Conservation (phyloP, 1,140 invertebrate species). For the Sarcophaga peregrina region DNA sequence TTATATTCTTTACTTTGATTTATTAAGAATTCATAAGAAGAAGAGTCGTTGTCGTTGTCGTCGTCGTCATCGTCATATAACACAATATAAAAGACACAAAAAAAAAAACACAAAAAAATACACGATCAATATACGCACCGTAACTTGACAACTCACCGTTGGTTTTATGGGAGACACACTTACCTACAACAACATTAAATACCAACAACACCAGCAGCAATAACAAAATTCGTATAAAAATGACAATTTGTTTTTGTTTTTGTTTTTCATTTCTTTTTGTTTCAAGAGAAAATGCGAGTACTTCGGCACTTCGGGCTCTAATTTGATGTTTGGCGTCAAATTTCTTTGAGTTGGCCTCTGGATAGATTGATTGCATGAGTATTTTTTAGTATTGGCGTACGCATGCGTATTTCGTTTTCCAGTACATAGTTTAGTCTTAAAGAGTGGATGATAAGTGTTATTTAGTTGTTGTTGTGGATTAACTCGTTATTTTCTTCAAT, state of each 20-base stretch:
- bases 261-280: too few relatives aligned
- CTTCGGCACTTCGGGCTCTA: background rate
- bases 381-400: conserved; percentile 4
- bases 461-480: background rate
- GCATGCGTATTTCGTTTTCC: background rate
- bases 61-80: conserved; percentile 22
- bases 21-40: conserved; percentile 66
- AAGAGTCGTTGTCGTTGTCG: conserved; percentile 43
- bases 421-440: background rate
- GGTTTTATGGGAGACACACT: background rate
- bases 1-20: conserved; percentile 67
- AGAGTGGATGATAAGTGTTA: conserved; percentile 5
- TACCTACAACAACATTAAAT: conserved; percentile 18
- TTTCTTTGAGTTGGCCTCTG: background rate
- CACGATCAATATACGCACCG: conserved; percentile 44
- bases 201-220: background rate
- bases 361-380: background rate
- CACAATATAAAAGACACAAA: too few relatives aligned
- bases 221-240: background rate
- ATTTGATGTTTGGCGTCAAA: conserved; percentile 9
- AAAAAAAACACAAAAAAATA: conserved; percentile 28
- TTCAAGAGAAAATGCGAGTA: conserved; percentile 21
- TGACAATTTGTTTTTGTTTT: conserved; percentile 11
- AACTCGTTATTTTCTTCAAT: background rate
- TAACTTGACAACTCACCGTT: conserved; percentile 50